Conservation (phyloP, 1,140 invertebrate species). For the Apis mellifera region DNA sequence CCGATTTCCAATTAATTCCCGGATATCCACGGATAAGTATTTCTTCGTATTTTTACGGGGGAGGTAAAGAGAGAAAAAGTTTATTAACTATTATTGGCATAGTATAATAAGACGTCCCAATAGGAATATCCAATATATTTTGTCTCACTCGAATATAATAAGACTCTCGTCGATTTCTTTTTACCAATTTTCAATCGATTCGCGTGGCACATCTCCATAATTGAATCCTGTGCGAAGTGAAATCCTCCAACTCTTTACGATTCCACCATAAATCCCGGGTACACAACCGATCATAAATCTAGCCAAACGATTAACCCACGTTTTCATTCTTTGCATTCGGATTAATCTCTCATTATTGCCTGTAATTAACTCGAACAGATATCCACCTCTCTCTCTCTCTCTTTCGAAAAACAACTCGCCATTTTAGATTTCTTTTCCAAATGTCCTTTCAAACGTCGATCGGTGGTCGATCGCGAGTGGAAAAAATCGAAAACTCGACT, state of each 20-base stretch:
- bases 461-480: too few species aligned
- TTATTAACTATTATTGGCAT: too few species aligned
- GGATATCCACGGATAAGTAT: not conserved
- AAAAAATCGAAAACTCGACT: too few species aligned
- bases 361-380: constrained; percentile 14
- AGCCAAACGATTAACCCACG: not conserved
- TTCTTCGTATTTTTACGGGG: too few species aligned
- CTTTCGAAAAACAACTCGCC: not conserved
- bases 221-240: not conserved
- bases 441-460: too few species aligned
- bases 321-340: constrained; percentile 13
- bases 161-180: too few species aligned
- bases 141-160: too few species aligned
- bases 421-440: not conserved
- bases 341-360: constrained; percentile 20
- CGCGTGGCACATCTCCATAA: not conserved
- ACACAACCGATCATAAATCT: not conserved
- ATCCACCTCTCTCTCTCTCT: not conserved
- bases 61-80: too few species aligned
- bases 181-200: too few species aligned
- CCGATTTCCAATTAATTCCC: not conserved
- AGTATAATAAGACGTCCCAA: too few species aligned
- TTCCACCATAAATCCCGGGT: not conserved
- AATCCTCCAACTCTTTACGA: not conserved
- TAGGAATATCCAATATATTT: too few species aligned